Conservation (phyloP, 2,888 invertebrate species). For the Stenichneumon culpator region DNA sequence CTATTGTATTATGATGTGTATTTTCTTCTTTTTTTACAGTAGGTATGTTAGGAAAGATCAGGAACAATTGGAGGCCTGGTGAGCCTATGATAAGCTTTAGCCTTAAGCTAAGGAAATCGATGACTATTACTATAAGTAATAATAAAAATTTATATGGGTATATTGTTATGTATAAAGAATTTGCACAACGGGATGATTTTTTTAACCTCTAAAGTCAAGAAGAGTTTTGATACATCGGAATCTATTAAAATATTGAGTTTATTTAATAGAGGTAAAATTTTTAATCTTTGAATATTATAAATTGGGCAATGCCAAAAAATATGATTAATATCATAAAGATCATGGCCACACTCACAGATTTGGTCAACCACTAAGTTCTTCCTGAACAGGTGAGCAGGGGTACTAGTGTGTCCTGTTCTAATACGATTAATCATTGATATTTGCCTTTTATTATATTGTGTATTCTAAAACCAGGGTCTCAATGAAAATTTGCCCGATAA, state of each 20-base stretch:
- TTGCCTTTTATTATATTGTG: background rate
- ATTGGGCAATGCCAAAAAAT: background rate
- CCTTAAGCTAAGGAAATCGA: too few relatives aligned
- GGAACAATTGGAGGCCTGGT: background rate
- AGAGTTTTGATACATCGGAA: background rate
- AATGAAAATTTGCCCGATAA: background rate
- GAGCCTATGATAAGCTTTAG: background rate
- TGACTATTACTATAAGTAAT: too few relatives aligned
- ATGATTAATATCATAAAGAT: background rate
- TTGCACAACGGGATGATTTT: background rate
- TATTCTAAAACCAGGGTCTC: background rate
- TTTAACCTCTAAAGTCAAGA: background rate
- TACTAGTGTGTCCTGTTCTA: background rate
- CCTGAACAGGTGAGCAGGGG: background rate
- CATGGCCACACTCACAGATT: background rate
- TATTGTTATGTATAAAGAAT: background rate
- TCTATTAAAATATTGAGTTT: background rate
- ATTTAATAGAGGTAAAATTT: background rate
- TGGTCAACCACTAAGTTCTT: background rate
- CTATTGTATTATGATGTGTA: too few relatives aligned
- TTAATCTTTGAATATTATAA: background rate
- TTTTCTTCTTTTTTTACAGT: too few relatives aligned
- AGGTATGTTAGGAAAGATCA: background rate
- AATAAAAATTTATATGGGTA: background rate
- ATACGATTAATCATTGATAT: slow-evolving; percentile 3